Conservation (phyloP, 1,140 invertebrate species). For the Lordiphosa collinella region DNA sequence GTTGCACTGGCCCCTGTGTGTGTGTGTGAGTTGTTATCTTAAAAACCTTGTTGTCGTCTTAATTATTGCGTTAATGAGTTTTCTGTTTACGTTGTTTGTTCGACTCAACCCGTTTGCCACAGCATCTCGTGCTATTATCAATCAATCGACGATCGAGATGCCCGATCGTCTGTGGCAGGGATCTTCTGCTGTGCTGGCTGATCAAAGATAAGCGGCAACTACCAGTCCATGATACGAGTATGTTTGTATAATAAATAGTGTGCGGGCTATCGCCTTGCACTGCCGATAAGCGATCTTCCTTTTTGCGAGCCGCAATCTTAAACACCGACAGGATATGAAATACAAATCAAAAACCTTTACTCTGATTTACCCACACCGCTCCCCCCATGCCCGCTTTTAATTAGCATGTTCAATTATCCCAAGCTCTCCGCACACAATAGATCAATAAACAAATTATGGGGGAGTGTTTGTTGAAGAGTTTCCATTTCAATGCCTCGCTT, state of each 20-base stretch:
- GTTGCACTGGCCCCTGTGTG: too few species aligned
- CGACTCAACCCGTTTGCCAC: conserved; percentile 59
- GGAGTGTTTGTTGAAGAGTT: conserved; percentile 44
- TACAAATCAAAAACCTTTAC: conserved; percentile 2
- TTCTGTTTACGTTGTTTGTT: conserved; percentile 69
- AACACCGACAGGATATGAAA: conserved; percentile 62
- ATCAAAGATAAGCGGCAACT: conserved; percentile 65
- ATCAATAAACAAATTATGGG: conserved; percentile 70
- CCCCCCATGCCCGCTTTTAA: conserved; percentile 50
- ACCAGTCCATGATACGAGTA: conserved; percentile 33
- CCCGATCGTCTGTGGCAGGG: conserved; percentile 24
- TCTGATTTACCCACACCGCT: conserved; percentile 4
- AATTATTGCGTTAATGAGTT: conserved; percentile 79
- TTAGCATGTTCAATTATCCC: conserved; percentile 59
- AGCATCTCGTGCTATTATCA: conserved; percentile 76
- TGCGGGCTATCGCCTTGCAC: conserved; percentile 61
- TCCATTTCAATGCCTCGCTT: conserved; percentile 56
- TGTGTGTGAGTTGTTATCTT: conserved; percentile 73
- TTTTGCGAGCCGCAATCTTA: conserved; percentile 61
- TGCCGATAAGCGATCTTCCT: conserved; percentile 68
- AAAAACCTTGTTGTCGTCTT: conserved; percentile 79
- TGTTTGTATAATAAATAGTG: conserved; percentile 73
- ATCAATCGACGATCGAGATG: conserved; percentile 62
- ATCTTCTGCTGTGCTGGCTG: conserved; percentile 38
- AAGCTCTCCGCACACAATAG: conserved; percentile 44